Evolutionary conservation across 64 coral and sea anemone genomes (phyloP).

Genomic region (Montipora efflorescens): DNA sequence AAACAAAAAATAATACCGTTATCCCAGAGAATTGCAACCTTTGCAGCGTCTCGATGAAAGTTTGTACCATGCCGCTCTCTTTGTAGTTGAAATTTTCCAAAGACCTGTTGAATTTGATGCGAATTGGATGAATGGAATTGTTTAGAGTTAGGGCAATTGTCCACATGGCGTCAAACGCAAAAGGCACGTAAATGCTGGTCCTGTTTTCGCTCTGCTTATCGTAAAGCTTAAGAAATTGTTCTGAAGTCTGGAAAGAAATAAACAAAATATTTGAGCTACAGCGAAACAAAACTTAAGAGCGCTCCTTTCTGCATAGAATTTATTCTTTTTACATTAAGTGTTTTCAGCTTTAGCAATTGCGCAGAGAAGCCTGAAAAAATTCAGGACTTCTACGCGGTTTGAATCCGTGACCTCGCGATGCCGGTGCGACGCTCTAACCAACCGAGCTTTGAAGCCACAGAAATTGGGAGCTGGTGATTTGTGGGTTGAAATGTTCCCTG

Average conservation of each 20-base stretch:
- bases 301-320: too few relatives aligned
- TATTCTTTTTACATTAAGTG: too few relatives aligned
- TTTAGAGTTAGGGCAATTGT: slow-evolving; percentile 44
- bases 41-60: slow-evolving; percentile 2
- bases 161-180: slow-evolving; percentile 67
- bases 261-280: not conserved
- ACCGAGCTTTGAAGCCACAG: too few relatives aligned
- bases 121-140: slow-evolving; percentile 26
- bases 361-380: too few relatives aligned
- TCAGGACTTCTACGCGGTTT: too few relatives aligned
- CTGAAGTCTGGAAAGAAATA: slow-evolving; percentile 33
- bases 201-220: not conserved
- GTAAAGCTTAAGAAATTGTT: not conserved
- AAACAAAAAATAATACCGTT: slow-evolving; percentile 40
- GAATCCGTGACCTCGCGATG: too few relatives aligned
- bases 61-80: slow-evolving; percentile 25
- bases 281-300: not conserved
- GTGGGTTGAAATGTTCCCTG: too few relatives aligned
- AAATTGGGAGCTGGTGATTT: too few relatives aligned
- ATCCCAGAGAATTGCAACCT: slow-evolving; percentile 42
- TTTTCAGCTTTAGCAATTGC: too few relatives aligned
- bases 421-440: too few relatives aligned
- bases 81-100: slow-evolving; percentile 51
- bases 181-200: slow-evolving; percentile 22
- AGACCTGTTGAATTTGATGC: slow-evolving; percentile 30